phyloP scores from a whole-genome alignment of 2,888 invertebrate species.

The Isotomurus palustris region DNA sequence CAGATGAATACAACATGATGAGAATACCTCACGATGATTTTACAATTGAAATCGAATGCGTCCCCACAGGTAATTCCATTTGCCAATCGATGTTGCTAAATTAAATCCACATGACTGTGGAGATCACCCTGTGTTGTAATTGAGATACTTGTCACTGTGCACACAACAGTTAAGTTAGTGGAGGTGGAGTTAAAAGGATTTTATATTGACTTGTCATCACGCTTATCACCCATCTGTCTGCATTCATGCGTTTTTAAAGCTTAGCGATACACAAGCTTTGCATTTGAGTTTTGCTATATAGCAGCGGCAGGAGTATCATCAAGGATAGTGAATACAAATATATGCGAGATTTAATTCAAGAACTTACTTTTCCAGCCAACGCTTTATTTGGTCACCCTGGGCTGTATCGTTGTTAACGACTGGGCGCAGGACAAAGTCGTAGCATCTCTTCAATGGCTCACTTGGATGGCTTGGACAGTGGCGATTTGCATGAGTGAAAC shows the following conservation, averaged over 20 bases:
- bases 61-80: too few species aligned
- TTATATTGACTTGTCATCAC: background rate
- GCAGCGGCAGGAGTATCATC: background rate
- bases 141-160: background rate
- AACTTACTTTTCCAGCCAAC: conserved; percentile 55
- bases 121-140: too few species aligned
- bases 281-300: background rate
- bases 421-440: conserved; percentile 54
- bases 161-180: conserved; percentile 4
- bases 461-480: conserved; percentile 69
- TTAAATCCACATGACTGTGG: too few species aligned
- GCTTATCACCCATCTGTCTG: background rate
- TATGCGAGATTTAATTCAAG: background rate
- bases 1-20: too few species aligned
- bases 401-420: conserved; percentile 53
- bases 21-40: too few species aligned
- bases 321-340: background rate
- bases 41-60: too few species aligned
- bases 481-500: conserved; percentile 72
- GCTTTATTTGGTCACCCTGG: conserved; percentile 54
- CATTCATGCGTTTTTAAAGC: background rate
- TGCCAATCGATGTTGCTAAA: too few species aligned
- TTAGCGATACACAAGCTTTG: background rate
- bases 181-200: conserved; percentile 14
- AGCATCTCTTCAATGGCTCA: conserved; percentile 54